These are phyloP conservation scores for Macrochelys suwanniensis DNA, from an alignment of 2,797 vertebrate genomes.

Conservation along the genomic window DNA sequence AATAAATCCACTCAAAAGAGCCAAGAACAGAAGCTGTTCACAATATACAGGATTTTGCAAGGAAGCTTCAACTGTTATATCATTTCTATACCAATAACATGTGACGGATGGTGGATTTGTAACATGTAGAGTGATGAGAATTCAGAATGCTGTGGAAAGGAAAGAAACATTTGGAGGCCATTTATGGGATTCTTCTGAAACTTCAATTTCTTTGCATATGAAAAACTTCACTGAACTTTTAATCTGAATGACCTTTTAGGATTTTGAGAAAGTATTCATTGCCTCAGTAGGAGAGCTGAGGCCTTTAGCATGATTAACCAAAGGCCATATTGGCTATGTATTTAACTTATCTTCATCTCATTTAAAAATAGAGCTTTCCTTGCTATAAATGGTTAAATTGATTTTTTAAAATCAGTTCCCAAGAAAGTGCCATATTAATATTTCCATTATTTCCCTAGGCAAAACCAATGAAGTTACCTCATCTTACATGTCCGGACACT, in stretches of 20 bases:
- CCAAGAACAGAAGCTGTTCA: neutral
- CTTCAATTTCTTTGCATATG: conserved; percentile 54
- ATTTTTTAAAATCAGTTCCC: neutral
- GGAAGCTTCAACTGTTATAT: neutral
- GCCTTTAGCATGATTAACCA: neutral
- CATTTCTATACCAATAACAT: conserved; percentile 7
- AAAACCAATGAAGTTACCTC: neutral
- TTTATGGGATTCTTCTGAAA: conserved; percentile 17
- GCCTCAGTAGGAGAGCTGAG: neutral
- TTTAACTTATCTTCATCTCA: neutral
- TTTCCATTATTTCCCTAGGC: neutral
- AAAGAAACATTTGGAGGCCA: neutral
- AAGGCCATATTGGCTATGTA: fast-evolving
- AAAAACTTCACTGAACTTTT: conserved; percentile 24
- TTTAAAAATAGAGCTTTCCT: neutral
- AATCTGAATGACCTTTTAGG: neutral
- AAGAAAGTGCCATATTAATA: neutral
- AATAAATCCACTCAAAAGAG: conserved; percentile 18
- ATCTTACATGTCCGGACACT: neutral
- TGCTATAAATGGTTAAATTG: neutral
- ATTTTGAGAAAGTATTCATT: neutral
- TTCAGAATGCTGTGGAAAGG: neutral
- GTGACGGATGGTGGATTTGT: conserved; percentile 10
- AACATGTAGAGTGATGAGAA: neutral
- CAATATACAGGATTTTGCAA: neutral